Evolutionary conservation across 2,797 vertebrate species (phyloP).

Genomic region (Synanceia verrucosa): DNA sequence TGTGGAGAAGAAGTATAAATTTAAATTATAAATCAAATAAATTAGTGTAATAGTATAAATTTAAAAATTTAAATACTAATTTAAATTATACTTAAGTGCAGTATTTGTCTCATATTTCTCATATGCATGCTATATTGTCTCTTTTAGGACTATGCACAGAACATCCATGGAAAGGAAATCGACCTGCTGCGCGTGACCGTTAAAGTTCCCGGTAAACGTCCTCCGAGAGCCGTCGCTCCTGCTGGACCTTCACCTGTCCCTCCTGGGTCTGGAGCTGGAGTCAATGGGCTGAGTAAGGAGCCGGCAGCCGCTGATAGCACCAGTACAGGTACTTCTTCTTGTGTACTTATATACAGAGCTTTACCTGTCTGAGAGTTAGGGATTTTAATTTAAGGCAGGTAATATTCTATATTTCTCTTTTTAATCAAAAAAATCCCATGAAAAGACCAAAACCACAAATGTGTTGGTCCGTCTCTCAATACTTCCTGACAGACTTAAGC

Average conservation of each 20-base stretch:
- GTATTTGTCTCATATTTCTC: not conserved
- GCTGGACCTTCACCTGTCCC: constrained; percentile 69
- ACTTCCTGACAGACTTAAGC: not conserved
- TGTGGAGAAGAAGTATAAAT: not conserved
- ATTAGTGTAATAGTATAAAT: too few species aligned
- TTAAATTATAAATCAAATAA: too few species aligned
- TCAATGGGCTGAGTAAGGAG: constrained; percentile 91
- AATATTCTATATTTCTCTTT: not conserved
- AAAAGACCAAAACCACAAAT: not conserved
- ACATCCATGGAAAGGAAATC: constrained; percentile 93
- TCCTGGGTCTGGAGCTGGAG: constrained; percentile 72
- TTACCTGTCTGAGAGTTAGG: not conserved
- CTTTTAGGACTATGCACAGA: constrained; percentile 91
- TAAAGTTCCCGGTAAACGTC: constrained; percentile 95
- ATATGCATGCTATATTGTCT: not conserved
- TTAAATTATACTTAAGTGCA: not conserved
- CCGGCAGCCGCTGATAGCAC: constrained; percentile 75
- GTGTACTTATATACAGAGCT: too few species aligned
- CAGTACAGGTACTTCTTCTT: constrained; percentile 65
- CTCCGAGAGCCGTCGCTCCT: constrained; percentile 90
- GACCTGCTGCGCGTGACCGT: constrained; percentile 94
- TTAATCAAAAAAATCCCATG: not conserved
- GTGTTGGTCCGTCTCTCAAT: not conserved
- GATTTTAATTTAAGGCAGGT: not conserved
- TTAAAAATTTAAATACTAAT: not conserved